Conservation (phyloP, 2,113 vertebrate species). For the Hippolais icterina region DNA sequence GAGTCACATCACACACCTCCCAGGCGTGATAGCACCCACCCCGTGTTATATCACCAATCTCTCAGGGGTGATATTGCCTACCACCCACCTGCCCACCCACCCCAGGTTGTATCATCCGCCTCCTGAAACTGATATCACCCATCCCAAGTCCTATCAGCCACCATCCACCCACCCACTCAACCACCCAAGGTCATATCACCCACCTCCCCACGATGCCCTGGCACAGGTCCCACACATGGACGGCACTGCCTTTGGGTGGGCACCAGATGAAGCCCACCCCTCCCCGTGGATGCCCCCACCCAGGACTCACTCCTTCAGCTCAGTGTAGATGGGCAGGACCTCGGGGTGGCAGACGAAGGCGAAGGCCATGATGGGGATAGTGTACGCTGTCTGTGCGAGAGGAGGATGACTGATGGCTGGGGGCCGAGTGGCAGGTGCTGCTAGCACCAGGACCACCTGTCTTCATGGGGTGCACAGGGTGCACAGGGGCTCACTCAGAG, state of each 20-base stretch:
- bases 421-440: neutral
- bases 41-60: neutral
- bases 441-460: rapidly evolving
- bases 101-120: neutral
- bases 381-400: conserved; percentile 87
- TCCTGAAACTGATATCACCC: neutral
- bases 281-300: neutral
- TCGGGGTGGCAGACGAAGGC: conserved; percentile 98
- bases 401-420: neutral
- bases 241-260: neutral
- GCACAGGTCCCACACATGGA: rapidly evolving
- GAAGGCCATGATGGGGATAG: conserved; percentile 96
- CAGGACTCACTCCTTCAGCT: conserved; percentile 90
- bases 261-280: rapidly evolving
- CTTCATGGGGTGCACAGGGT: rapidly evolving
- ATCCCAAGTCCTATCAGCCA: neutral
- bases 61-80: neutral
- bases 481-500: neutral
- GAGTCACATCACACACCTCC: no score
- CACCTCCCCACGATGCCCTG: rapidly evolving
- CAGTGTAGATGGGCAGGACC: conserved; percentile 96
- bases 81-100: neutral
- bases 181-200: neutral
- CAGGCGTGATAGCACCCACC: neutral
- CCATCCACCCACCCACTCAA: neutral